A percentile compares a stretch with the other conserved stretches of the same genome.
Conservation (phyloP, 2,888 invertebrate genomes). For the Nysson spinosus region DNA sequence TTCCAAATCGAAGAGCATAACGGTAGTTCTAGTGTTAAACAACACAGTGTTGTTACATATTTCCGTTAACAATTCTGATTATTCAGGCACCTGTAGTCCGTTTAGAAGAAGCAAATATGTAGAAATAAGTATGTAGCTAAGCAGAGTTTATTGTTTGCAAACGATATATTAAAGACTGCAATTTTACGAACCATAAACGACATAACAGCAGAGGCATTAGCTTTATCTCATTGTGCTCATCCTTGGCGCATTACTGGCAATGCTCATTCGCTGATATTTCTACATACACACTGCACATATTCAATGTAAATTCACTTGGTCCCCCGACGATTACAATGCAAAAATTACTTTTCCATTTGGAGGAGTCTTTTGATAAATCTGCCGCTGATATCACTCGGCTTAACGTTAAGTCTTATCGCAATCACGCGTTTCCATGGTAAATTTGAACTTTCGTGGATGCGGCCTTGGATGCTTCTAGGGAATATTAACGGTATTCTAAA, state of each 20-base stretch:
- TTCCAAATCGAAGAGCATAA: too few relatives aligned
- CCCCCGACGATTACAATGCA: neutral
- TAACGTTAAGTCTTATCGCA: too few relatives aligned
- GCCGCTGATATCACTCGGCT: too few relatives aligned
- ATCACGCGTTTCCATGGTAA: neutral
- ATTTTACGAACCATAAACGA: slow-evolving; percentile 9
- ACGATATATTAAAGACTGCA: neutral
- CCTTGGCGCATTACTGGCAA: slow-evolving; percentile 8
- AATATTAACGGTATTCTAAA: neutral
- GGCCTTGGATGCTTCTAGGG: neutral
- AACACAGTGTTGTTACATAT: too few relatives aligned
- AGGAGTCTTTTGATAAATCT: slow-evolving; percentile 27
- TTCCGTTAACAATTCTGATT: too few relatives aligned
- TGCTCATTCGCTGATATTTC: slow-evolving; percentile 9
- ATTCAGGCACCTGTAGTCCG: neutral
- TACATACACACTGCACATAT: neutral
- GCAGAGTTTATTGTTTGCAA: neutral
- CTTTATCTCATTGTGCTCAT: slow-evolving; percentile 15
- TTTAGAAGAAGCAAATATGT: neutral
- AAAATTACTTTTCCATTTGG: slow-evolving; percentile 6
- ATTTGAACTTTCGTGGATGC: neutral
- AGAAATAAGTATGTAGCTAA: neutral
- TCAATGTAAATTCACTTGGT: slow-evolving; percentile 27
- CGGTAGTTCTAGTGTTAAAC: too few relatives aligned
- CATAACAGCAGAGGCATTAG: neutral